Base-by-base conservation (phyloP, 2,888 invertebrate species). In the Lasioglossum marginatum region DNA sequence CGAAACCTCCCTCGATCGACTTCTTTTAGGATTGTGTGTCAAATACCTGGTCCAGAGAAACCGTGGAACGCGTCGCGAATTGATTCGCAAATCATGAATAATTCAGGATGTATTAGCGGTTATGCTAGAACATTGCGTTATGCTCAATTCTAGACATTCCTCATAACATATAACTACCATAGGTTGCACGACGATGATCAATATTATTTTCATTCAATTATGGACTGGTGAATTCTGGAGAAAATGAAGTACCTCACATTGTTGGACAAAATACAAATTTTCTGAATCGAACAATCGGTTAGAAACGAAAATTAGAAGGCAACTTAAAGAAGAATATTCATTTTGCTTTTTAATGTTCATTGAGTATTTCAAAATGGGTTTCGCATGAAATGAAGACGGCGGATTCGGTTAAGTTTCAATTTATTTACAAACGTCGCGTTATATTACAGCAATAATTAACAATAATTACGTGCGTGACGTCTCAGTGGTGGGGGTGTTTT, bases 341-440 rank as follows among this genome's bases (percentile, higher is more conserved):
- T 23, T 23, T 52, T n/a, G 10, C 23, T 52, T 52, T 52, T 1
- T 4, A 52, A 52, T 2, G 31, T 16, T 31, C 6, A 16, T n/a
- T n/a, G n/a, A n/a, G n/a, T n/a, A n/a, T n/a, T n/a, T n/a, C n/a
- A n/a, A n/a, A 4, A 31, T 27, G 27, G 45, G 19, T 14, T 19
- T 31, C 27, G 27, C 4, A 31, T 4, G 72, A 23, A 48, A 27
- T 12, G 34, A 23, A 72, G 40, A 40, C 14, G 16, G 19, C 12
- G n/a, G 16, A 6, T 14, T 83, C 79, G 88, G 79, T 89, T 89
- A 87, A 87, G 85, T 86, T 78, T 82, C 84, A 79, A 88, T 90
- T 92, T 94, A 94, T 94, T 94, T 94, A 94, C 94, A 94, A 93
- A 92, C 90, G 91, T 92, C 89, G 90, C 91, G 91, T 90, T 91